Evolutionary conservation across 2,113 vertebrate species (phyloP).

Genomic region (Peucedramus taeniatus): DNA sequence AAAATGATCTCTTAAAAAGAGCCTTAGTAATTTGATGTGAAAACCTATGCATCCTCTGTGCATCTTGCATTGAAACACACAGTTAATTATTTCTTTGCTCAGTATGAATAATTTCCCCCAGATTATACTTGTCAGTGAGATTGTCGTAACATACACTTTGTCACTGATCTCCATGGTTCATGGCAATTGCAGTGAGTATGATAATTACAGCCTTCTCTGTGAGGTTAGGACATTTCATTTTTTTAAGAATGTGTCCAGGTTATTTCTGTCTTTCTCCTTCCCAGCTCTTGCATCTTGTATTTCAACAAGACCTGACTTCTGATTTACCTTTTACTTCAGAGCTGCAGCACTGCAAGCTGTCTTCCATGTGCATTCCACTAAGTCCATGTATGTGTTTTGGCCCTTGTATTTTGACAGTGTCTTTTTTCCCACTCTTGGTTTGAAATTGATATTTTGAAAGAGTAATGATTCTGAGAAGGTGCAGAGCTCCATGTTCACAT

Average conservation of each 20-base stretch:
- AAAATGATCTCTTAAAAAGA: slow-evolving; percentile 34
- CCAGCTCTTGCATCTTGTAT: slow-evolving; percentile 15
- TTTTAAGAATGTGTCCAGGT: not conserved
- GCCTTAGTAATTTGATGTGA: slow-evolving; percentile 51
- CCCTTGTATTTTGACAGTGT: not conserved
- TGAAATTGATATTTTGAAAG: not conserved
- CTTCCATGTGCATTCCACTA: not conserved
- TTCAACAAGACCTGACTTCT: slow-evolving; percentile 42
- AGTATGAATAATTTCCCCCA: not conserved
- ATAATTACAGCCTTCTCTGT: slow-evolving; percentile 55
- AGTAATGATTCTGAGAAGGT: not conserved
- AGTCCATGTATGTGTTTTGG: not conserved
- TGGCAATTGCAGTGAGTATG: not conserved
- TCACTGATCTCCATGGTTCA: not conserved
- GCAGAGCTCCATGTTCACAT: not conserved
- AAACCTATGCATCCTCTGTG: slow-evolving; percentile 53
- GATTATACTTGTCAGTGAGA: slow-evolving; percentile 7
- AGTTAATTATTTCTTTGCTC: not conserved
- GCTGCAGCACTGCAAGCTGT: not conserved
- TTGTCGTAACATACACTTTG: not conserved
- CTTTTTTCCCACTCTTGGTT: not conserved
- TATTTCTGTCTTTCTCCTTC: slow-evolving; percentile 13
- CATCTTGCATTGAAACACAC: slow-evolving; percentile 36
- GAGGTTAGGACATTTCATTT: slow-evolving; percentile 21
- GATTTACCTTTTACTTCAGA: slow-evolving; percentile 22